A percentile compares a stretch with the other conserved stretches of the same genome.
phyloP scores from a whole-genome alignment of 2,797 vertebrate species.

The Schizopygopsis malacanthus region DNA sequence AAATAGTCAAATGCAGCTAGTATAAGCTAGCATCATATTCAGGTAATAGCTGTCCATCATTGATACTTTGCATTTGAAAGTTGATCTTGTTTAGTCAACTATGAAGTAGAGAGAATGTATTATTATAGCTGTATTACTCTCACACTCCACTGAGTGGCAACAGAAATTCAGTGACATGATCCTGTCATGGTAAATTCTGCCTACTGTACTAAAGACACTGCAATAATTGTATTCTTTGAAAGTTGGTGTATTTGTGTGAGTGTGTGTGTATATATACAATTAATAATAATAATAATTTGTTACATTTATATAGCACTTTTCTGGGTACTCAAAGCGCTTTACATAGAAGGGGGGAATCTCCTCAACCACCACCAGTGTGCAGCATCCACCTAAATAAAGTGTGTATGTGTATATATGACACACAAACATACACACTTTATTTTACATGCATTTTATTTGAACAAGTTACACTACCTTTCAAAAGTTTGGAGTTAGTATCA shows the following conservation, averaged over 20 bases:
- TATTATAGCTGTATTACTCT: not conserved
- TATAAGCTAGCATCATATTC: not conserved
- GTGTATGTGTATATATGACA: too few species aligned
- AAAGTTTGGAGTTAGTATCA: not conserved
- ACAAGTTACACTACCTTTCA: not conserved
- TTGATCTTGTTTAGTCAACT: not conserved
- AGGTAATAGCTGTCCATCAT: not conserved
- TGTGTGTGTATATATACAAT: too few species aligned
- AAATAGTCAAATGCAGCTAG: not conserved
- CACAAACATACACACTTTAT: not conserved
- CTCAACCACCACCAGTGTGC: too few species aligned
- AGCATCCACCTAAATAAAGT: too few species aligned
- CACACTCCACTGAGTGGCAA: conserved; percentile 10
- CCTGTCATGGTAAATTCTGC: not conserved
- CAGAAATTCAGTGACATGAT: not conserved
- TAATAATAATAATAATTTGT: too few species aligned
- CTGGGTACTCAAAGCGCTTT: too few species aligned
- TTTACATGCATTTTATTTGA: not conserved
- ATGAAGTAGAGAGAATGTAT: not conserved
- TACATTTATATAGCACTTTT: too few species aligned
- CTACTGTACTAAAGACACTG: not conserved
- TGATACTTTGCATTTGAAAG: conserved; percentile 4
- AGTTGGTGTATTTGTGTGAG: too few species aligned
- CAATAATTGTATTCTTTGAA: not conserved
- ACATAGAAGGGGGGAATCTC: too few species aligned